Percentiles rank a stretch among this genome's conserved stretches.
These are phyloP conservation scores for Pyrgilauda ruficollis DNA, from an alignment of 2,113 vertebrate species.

Conservation along the genomic window DNA sequence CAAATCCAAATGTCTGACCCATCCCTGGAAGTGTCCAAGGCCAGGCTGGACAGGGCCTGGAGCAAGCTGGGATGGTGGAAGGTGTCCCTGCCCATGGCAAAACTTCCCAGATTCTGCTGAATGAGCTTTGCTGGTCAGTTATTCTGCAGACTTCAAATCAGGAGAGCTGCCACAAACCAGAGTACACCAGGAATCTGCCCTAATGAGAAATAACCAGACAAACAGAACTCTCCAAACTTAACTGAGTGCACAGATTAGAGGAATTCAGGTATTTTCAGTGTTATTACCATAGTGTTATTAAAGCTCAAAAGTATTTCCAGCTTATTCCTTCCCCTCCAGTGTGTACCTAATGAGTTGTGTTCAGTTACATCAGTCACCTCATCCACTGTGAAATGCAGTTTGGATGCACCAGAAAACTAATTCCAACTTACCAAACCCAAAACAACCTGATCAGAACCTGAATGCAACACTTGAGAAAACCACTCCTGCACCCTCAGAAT, in stretches of 20 bases:
- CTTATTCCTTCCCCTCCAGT: not conserved
- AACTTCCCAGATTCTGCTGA: not conserved
- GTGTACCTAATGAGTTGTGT: not conserved
- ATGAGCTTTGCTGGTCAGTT: not conserved
- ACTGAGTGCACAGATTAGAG: not conserved
- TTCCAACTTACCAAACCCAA: not conserved
- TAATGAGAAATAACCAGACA: not conserved
- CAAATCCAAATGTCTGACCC: rapidly evolving
- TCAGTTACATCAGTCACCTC: not conserved
- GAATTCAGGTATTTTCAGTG: not conserved
- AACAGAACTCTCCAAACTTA: not conserved
- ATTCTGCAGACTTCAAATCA: not conserved
- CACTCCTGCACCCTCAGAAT: not conserved
- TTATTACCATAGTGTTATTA: not conserved
- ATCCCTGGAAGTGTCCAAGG: not conserved
- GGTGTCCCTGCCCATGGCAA: not conserved
- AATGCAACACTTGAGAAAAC: not conserved
- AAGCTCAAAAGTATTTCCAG: not conserved
- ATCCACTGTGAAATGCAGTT: not conserved
- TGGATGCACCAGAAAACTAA: not conserved
- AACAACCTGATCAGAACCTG: not conserved
- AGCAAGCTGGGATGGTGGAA: not conserved
- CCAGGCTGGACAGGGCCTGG: not conserved
- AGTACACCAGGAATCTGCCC: not conserved
- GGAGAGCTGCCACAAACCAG: not conserved